A percentile compares a stretch with the other conserved stretches of the same genome.
phyloP scores from a whole-genome alignment of 2,113 vertebrate species.

The Turnix velox region DNA sequence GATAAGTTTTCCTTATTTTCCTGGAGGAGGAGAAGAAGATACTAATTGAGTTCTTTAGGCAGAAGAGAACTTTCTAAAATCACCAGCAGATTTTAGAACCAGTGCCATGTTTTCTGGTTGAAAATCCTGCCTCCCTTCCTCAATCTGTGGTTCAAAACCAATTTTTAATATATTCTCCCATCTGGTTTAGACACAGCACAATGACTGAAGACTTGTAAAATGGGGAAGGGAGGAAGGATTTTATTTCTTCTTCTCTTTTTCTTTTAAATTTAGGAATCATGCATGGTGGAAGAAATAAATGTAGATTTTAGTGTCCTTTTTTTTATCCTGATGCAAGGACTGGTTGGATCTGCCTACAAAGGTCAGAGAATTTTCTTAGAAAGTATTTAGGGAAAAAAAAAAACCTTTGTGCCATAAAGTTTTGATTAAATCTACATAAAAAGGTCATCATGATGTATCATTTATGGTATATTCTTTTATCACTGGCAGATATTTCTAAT shows the following conservation, averaged over 20 bases:
- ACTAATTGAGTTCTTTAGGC: neutral
- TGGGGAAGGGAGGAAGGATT: neutral
- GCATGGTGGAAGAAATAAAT: neutral
- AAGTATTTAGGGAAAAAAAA: conserved; percentile 20
- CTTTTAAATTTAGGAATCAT: neutral
- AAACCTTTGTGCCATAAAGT: neutral
- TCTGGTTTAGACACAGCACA: conserved; percentile 6
- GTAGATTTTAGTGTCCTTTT: neutral
- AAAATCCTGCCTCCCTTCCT: conserved; percentile 27
- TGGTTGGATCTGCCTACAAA: neutral
- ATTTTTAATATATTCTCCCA: conserved; percentile 49
- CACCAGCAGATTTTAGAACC: conserved; percentile 45
- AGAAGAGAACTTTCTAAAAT: conserved; percentile 46
- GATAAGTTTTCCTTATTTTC: conserved; percentile 15
- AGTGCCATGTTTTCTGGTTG: conserved; percentile 44
- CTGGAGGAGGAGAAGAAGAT: conserved; percentile 11
- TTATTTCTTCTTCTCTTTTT: neutral
- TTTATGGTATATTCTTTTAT: conserved; percentile 1
- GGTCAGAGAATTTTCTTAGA: conserved; percentile 3
- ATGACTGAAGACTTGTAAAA: conserved; percentile 13
- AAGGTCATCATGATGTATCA: neutral
- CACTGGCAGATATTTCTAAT: conserved; percentile 34
- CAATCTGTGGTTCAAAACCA: conserved; percentile 46
- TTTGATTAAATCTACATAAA: conserved; percentile 27
- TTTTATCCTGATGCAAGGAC: neutral